A percentile compares a stretch with the other conserved stretches of the same genome.
These are phyloP conservation scores for Acanthosepion lycidas DNA, from an alignment of 2,888 invertebrate species.

Conservation along the genomic window DNA sequence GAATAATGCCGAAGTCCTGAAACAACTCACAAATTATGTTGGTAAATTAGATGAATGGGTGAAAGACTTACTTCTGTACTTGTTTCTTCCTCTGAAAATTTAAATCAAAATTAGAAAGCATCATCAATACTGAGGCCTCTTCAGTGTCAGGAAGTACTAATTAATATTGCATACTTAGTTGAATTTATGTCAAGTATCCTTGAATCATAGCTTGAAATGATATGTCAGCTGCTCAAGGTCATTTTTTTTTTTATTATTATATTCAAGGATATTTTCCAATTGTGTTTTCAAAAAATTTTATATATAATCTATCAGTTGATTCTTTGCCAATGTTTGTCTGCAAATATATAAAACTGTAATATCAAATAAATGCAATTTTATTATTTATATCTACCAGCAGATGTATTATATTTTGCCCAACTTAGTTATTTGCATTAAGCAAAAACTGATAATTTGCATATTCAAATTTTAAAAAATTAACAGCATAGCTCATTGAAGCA, in stretches of 20 bases:
- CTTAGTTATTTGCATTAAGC: too few species aligned
- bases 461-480: too few species aligned
- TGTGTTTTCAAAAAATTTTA: too few species aligned
- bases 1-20: not conserved
- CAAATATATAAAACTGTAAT: too few species aligned
- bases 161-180: not conserved
- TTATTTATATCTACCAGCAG: too few species aligned
- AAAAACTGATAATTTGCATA: too few species aligned
- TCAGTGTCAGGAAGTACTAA: not conserved
- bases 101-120: not conserved
- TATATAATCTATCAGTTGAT: too few species aligned
- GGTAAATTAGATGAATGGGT: not conserved
- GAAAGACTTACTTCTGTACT: not conserved
- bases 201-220: not conserved
- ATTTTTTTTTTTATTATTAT: not conserved
- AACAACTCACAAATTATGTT: not conserved
- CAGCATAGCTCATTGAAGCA: too few species aligned
- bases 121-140: not conserved
- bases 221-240: not conserved
- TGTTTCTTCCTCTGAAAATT: not conserved
- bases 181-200: conserved; percentile 7
- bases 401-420: too few species aligned
- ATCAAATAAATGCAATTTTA: too few species aligned
- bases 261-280: not conserved
- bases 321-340: too few species aligned